Evolutionary conservation across 2,113 vertebrate genomes (phyloP), one percentile per base, ranked within the genome.

Genomic region (Hystrix brachyura): DNA sequence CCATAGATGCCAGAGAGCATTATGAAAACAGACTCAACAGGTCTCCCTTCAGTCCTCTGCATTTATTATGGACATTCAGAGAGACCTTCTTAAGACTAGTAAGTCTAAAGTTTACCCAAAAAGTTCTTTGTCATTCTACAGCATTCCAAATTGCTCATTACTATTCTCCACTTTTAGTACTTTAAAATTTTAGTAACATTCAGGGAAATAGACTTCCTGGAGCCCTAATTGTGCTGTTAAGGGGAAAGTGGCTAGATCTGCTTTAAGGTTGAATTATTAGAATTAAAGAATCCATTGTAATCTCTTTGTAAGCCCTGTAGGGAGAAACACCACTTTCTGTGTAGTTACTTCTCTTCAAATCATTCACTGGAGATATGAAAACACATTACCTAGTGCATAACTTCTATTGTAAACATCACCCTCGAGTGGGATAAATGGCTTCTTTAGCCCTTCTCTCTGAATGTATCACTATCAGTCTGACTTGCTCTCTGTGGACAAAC

Each of bases 201-300:
- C 71, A 60, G 92, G 94, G 94, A 57, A 90, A 62, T 62, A 67
- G 11, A 79, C 46, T 86, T 92, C 90, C 57, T 88, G 71, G 51
- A 93, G 51, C 25, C 67, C 72, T 95, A 86, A 96, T 65, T 88
- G 82, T 91, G 78, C 55, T 74, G 23, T 83, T 95, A 69, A 84
- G 38, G 60, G 86, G 14, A 90, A 94, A 62, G 80, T 69, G 65
- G 78, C 65, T 79, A 34, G 34, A 88, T 94, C 90, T 88, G 72
- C 55, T 95, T 95, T 95, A 91, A 92, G 88, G 4, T 27, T 97
- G 91, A 97, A 89, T 95, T 88, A 94, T 62, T 92, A 95, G 71
- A 93, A 96, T 94, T 90, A 88, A 94, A 96, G 90, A 91, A 82
- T 83, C 91, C 96, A 95, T 95, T 95, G 86, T 60, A 94, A 71